phyloP scores from a whole-genome alignment of 1,140 invertebrate genomes.

The Druon quercuslanigerum region DNA sequence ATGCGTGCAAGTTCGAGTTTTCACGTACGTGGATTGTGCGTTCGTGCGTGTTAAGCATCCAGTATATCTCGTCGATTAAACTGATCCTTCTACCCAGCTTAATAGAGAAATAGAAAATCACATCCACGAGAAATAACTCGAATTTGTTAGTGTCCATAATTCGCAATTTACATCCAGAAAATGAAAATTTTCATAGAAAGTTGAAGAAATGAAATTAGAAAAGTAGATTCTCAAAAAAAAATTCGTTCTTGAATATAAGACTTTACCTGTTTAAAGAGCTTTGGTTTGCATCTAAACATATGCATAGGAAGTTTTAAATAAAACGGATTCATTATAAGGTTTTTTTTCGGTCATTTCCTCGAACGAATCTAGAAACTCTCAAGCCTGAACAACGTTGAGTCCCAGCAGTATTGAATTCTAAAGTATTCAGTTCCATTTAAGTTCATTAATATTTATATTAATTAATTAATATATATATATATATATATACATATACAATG shows the following conservation, averaged over 20 bases:
- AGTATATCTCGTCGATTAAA: constrained; percentile 8
- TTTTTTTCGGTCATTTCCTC: background rate
- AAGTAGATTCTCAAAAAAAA: background rate
- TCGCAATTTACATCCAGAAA: background rate
- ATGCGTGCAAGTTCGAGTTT: constrained; percentile 29
- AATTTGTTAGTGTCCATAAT: background rate
- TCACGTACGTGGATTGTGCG: constrained; percentile 16
- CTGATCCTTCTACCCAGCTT: background rate
- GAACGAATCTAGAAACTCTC: background rate
- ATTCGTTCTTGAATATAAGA: background rate
- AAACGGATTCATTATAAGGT: background rate
- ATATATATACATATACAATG: too few relatives aligned
- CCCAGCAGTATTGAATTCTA: too few relatives aligned
- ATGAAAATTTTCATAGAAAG: constrained; percentile 25
- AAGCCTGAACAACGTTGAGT: too few relatives aligned
- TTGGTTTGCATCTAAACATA: background rate
- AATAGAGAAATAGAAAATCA: background rate
- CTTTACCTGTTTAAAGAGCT: background rate
- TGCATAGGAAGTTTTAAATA: background rate
- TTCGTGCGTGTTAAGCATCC: constrained; percentile 15
- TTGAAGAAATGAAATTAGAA: background rate
- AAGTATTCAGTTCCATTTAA: too few relatives aligned
- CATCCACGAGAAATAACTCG: background rate
- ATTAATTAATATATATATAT: too few relatives aligned
- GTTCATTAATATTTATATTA: too few relatives aligned